Evolutionary conservation across 2,888 invertebrate genomes (phyloP).

Genomic region (Anorthoa munda): DNA sequence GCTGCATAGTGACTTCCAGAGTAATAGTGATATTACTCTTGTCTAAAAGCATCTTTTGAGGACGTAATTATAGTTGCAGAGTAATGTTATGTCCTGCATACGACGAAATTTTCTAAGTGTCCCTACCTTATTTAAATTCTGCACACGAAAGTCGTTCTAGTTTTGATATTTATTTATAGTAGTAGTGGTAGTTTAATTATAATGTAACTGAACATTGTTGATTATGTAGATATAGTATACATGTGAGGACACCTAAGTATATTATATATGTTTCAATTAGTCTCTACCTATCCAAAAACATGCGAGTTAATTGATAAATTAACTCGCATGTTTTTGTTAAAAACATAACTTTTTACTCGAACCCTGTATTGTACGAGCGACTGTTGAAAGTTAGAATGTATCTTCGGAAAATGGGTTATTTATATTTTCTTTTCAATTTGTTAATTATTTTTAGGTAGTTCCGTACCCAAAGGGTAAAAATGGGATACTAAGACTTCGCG

Average conservation of each 20-base stretch:
- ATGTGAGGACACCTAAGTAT: too few relatives aligned
- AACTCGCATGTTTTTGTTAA: not conserved
- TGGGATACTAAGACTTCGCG: too few relatives aligned
- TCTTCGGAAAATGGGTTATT: not conserved
- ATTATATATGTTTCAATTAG: not conserved
- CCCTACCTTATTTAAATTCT: conserved; percentile 3
- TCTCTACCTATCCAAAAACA: not conserved
- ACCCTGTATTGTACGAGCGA: not conserved
- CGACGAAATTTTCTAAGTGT: not conserved
- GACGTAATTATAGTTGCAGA: not conserved
- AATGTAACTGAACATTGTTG: too few relatives aligned
- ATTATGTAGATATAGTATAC: too few relatives aligned
- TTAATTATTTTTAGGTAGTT: conserved; percentile 8
- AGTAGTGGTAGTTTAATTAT: too few relatives aligned
- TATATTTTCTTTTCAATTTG: not conserved
- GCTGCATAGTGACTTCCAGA: conserved; percentile 14
- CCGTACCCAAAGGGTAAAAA: too few relatives aligned
- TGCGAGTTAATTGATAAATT: too few relatives aligned
- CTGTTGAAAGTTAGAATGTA: conserved; percentile 4
- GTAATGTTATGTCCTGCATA: conserved; percentile 1
- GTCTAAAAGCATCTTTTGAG: conserved; percentile 11
- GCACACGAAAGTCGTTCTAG: too few relatives aligned
- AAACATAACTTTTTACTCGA: not conserved
- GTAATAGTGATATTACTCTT: conserved; percentile 7
- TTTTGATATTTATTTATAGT: too few relatives aligned